Evolutionary conservation across 2,888 invertebrate species (phyloP).

Genomic region (Bellardia bayeri): DNA sequence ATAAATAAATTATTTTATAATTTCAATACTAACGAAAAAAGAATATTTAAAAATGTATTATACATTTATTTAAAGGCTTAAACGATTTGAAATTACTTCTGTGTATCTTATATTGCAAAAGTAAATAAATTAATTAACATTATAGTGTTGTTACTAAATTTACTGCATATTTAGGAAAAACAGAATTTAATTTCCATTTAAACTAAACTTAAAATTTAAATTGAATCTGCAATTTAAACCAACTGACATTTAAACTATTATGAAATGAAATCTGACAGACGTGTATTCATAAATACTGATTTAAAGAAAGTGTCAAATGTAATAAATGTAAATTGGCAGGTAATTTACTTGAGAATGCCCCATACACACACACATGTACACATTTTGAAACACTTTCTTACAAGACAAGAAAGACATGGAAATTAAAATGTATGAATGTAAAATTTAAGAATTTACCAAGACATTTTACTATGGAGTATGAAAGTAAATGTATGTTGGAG

Average conservation of each 20-base stretch:
- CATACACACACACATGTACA: constrained; percentile 31
- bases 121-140: no score
- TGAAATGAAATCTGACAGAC: constrained; percentile 14
- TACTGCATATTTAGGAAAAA: neutral
- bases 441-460: constrained; percentile 49
- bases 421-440: neutral
- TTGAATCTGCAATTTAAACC: constrained; percentile 37
- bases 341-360: constrained; percentile 70
- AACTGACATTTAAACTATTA: constrained; percentile 34
- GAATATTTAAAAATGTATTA: no score
- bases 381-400: constrained; percentile 8
- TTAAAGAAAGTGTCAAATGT: constrained; percentile 71
- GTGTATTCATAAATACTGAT: constrained; percentile 49
- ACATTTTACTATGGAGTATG: constrained; percentile 15
- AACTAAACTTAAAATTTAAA: constrained; percentile 2
- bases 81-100: no score
- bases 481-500: neutral
- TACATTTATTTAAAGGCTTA: no score
- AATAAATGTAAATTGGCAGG: constrained; percentile 71
- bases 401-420: constrained; percentile 26
- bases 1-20: neutral
- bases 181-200: neutral
- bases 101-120: no score
- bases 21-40: neutral
- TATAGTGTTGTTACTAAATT: neutral